Conservation (phyloP, 2,113 vertebrate genomes). For the Mobula birostris region DNA sequence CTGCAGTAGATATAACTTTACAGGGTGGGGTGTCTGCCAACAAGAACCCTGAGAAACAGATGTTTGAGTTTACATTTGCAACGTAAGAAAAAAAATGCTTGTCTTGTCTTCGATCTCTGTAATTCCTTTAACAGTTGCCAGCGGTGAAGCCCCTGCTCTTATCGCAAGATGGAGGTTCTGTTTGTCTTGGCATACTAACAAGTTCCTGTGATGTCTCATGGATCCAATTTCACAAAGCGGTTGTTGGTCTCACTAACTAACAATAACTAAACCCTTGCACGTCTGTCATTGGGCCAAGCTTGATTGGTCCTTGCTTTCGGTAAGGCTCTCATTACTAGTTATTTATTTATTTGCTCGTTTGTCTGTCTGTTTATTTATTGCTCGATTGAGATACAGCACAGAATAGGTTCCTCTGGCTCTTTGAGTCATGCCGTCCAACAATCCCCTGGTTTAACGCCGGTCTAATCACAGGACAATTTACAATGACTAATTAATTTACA, state of each 20-base stretch:
- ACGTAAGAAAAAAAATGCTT: not conserved
- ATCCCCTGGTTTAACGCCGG: too few relatives aligned
- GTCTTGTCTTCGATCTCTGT: not conserved
- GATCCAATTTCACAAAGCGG: not conserved
- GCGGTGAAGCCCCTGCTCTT: not conserved
- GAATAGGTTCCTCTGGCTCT: too few relatives aligned
- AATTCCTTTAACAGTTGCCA: not conserved
- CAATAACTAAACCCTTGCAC: not conserved
- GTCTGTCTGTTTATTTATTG: too few relatives aligned
- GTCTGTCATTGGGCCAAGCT: not conserved
- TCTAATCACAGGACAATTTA: too few relatives aligned
- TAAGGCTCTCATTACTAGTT: not conserved
- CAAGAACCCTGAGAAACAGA: not conserved
- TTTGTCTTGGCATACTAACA: not conserved
- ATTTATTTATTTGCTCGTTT: too few relatives aligned
- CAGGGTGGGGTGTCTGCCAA: not conserved
- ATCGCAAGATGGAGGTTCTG: not conserved
- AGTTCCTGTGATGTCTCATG: not conserved
- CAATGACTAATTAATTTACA: too few relatives aligned
- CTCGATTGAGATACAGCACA: too few relatives aligned
- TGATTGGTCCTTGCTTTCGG: not conserved
- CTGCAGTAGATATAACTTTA: not conserved
- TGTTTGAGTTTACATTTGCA: conserved; percentile 2
- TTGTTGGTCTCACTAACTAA: not conserved
- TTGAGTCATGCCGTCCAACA: too few relatives aligned